Evolutionary conservation across 2,888 invertebrate genomes (phyloP), one percentile per base, ranked within the genome.

Genomic region (Mythimna pallens): DNA sequence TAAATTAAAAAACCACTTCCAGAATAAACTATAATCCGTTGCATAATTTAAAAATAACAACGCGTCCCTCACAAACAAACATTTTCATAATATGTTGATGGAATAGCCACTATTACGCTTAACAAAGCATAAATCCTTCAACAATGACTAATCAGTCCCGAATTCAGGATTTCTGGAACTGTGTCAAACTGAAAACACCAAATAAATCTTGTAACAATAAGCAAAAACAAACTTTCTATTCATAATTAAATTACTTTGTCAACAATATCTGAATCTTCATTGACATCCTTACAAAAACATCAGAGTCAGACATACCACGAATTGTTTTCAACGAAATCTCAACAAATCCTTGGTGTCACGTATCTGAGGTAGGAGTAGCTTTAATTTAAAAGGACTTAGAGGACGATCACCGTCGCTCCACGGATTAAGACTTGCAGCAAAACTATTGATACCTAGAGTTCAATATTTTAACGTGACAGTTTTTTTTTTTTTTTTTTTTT

Each of bases 331-430:
- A 62, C 36, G 50, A 78, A 82, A 86, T 82, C 80, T 81, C 72
- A 70, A 81, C 72, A 78, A 86, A 84, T 87, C 74, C 82, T 22
- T 70, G 71, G 64, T 71, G 78, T 80, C 76, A 83, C 81, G 82
- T 84, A 75, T 77, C 40, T 17, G 34, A 72, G 58, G 71, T 47
- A 47, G 17, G 17, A 47, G 0, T 8, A 40, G 81, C 86, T 92
- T 91, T 89, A 88, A 91, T 92, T 89, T 91, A 89, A 87, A 88
- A 86, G 83, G 90, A 87, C 87, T 91, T 85, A 85, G 9, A 72
- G 82, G 68, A 50, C 84, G 80, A 84, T 85, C 84, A 82, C 84
- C 82, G 81, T 52, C 80, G 85, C 65, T 70, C 65, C 67, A 59
- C 36, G 71, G 87, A 86, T 87, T 87, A 87, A 84, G 82, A 85